These are phyloP conservation scores for Lycophotia porphyrea DNA, from an alignment of 2,888 invertebrate genomes.

Conservation along the genomic window DNA sequence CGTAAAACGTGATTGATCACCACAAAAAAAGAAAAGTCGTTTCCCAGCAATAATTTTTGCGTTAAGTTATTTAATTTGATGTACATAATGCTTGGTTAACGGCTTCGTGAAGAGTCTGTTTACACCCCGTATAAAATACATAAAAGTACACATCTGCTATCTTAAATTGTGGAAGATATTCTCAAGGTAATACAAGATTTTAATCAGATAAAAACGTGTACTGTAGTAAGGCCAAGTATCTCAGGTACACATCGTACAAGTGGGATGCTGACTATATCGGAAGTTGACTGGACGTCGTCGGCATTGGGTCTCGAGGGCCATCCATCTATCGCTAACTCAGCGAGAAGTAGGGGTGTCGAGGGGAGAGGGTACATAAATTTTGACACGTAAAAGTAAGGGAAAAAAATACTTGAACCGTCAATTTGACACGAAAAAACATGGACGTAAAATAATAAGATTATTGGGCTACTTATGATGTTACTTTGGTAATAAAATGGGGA, in stretches of 20 bases:
- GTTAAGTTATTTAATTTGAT: too few relatives aligned
- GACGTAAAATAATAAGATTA: neutral
- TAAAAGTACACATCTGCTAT: neutral
- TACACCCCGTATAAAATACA: too few relatives aligned
- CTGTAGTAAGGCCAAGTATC: neutral
- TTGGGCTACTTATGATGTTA: neutral
- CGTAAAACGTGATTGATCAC: too few relatives aligned
- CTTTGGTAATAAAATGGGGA: neutral
- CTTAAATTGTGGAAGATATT: neutral
- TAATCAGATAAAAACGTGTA: slow-evolving; percentile 15
- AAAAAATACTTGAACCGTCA: too few relatives aligned
- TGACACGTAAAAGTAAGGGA: neutral
- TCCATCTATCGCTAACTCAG: slow-evolving; percentile 64
- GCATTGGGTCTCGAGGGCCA: slow-evolving; percentile 58
- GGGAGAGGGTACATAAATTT: neutral
- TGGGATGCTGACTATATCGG: slow-evolving; percentile 39
- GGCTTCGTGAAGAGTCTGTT: too few relatives aligned
- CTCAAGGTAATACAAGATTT: slow-evolving; percentile 14
- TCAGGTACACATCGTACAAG: slow-evolving; percentile 23
- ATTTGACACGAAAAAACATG: too few relatives aligned
- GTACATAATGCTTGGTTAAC: too few relatives aligned
- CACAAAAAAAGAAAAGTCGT: too few relatives aligned
- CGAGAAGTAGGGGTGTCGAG: slow-evolving; percentile 43
- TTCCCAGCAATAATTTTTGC: too few relatives aligned
- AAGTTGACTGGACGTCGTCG: slow-evolving; percentile 48